Base-by-base conservation (phyloP, 2,113 vertebrate species). In the Alligator mississippiensis region DNA sequence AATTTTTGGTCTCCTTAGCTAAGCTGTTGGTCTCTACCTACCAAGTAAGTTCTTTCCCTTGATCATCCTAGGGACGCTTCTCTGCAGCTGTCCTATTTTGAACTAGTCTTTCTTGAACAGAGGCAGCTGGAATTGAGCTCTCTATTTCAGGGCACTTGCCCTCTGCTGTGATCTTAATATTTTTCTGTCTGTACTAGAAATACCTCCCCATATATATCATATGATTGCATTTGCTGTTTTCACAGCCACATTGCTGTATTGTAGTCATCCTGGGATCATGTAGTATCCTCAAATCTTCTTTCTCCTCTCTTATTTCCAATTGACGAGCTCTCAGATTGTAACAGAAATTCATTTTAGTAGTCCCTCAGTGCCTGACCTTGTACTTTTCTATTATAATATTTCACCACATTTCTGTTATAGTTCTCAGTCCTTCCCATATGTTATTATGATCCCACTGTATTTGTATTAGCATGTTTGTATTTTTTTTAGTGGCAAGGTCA, bases 81-180 rank as follows among this genome's bases (percentile, higher is more conserved):
- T 83, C 60, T 74, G 8, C 11, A 87, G 74, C 27, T 61, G 34
- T 88, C 82, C 9, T 47, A 80, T 30, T 13, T 7, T 90, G 74
- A 96, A 80, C 66, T 47, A 21, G 61, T 64, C 59, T 81, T 86
- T 80, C 76, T 77, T 78, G 63, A 89, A 90, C 85, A 59, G 34
- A 2, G 85, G 75, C 25, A 77, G 78, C 79, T 58, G 88, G 81
- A 82, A 77, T 54, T 77, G 13, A 68, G 34, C 3, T 22, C 34
- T 22, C 17, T 54, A 34, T 66, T 82, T 28, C 68, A 72, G 13
- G 9, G 68, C 30, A 34, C n/a, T 59, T 58, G 15, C 57, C 55
- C 30, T 19, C 18, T n/a, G 28, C 54, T 58, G 28, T 12, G 22
- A 22, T 30, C 18, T 74, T 77, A 68, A 3, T 80, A 9, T 1